Evolutionary conservation across 2,888 invertebrate genomes (phyloP).

Genomic region (Atherix ibis): DNA sequence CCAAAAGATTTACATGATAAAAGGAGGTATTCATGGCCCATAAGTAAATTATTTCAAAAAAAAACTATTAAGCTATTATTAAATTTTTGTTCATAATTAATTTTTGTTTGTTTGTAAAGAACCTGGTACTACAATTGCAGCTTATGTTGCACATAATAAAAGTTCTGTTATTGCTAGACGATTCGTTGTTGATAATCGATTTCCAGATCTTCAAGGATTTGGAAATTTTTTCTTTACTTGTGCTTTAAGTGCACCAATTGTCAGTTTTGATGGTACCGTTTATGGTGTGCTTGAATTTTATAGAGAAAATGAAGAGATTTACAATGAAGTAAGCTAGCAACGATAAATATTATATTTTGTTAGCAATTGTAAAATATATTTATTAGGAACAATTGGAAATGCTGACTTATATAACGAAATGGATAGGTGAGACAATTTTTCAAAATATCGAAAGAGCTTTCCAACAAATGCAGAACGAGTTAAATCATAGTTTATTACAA

Average conservation of each 20-base stretch:
- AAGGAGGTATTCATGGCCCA: constrained; percentile 1
- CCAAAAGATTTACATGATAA: not conserved
- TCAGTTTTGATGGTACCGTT: constrained; percentile 41
- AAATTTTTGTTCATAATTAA: not conserved
- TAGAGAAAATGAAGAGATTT: constrained; percentile 30
- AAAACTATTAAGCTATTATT: not conserved
- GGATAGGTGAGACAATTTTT: too few relatives aligned
- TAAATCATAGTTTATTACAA: too few relatives aligned
- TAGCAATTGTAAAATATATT: too few relatives aligned
- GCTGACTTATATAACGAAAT: too few relatives aligned
- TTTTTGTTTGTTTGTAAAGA: constrained; percentile 12
- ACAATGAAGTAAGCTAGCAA: constrained; percentile 31
- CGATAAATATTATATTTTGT: too few relatives aligned
- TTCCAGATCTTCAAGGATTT: constrained; percentile 40
- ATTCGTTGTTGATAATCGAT: constrained; percentile 38
- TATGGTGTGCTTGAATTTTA: constrained; percentile 43
- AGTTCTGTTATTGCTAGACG: constrained; percentile 40
- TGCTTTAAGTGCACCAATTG: constrained; percentile 43
- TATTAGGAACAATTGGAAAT: too few relatives aligned
- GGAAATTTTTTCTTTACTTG: constrained; percentile 31
- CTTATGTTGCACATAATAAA: constrained; percentile 40
- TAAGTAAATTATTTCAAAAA: not conserved
- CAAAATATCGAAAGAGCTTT: too few relatives aligned
- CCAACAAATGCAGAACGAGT: too few relatives aligned
- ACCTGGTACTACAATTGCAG: constrained; percentile 39